Conservation (phyloP, 2,113 vertebrate species). For the Psettodes erumei region DNA sequence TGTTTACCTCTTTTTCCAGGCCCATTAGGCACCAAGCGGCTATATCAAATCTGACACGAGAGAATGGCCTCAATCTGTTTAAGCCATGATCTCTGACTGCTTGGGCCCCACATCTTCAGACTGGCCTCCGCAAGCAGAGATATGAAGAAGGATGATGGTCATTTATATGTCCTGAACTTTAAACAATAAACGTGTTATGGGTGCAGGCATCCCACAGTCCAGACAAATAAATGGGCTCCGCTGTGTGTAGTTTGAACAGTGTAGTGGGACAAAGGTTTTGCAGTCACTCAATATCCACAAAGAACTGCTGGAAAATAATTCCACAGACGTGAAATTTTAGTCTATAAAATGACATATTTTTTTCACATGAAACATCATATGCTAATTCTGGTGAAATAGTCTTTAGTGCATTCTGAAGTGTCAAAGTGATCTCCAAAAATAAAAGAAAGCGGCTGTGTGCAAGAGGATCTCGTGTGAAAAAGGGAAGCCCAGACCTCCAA, state of each 20-base stretch:
- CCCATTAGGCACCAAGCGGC: slow-evolving; percentile 77
- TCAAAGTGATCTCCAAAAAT: slow-evolving; percentile 49
- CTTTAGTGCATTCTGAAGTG: slow-evolving; percentile 49
- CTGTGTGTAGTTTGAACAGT: slow-evolving; percentile 55
- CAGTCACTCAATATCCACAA: slow-evolving; percentile 28
- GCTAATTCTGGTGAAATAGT: slow-evolving; percentile 49
- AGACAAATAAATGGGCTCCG: slow-evolving; percentile 65
- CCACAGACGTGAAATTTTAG: slow-evolving; percentile 13
- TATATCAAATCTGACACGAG: slow-evolving; percentile 80
- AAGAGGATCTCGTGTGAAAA: slow-evolving; percentile 78
- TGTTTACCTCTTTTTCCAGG: slow-evolving; percentile 81
- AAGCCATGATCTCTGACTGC: slow-evolving; percentile 77
- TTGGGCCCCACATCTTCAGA: slow-evolving; percentile 62
- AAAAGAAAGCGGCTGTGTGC: slow-evolving; percentile 60
- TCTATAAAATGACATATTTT: not conserved
- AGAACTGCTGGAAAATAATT: slow-evolving; percentile 40
- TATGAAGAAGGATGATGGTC: slow-evolving; percentile 66
- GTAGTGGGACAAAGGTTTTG: slow-evolving; percentile 37
- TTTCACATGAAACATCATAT: slow-evolving; percentile 33
- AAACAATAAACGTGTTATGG: slow-evolving; percentile 71
- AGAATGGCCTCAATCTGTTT: slow-evolving; percentile 78
- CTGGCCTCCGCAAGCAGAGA: slow-evolving; percentile 47
- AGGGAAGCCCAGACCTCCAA: slow-evolving; percentile 80
- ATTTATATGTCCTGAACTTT: slow-evolving; percentile 67
- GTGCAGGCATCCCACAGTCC: slow-evolving; percentile 67